Percentiles rank a stretch among this genome's conserved stretches.
Evolutionary conservation across 1,140 invertebrate species (phyloP).

Genomic region (Macrosteles quadrilineatus): DNA sequence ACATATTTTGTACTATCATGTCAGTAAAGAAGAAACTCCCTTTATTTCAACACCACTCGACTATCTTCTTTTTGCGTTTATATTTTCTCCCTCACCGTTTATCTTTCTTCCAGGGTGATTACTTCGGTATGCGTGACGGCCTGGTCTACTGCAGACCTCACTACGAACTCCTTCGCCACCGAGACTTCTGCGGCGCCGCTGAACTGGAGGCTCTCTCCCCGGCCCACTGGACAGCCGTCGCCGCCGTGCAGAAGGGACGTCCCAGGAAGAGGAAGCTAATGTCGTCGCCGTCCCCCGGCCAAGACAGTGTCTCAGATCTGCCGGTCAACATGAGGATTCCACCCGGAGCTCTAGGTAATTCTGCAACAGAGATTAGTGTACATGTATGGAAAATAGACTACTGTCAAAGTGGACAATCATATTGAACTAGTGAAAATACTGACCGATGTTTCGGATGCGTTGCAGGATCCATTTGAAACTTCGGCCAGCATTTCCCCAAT

Average conservation of each 20-base stretch:
- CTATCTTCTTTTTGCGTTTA: too few relatives aligned
- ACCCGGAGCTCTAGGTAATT: slow-evolving; percentile 63
- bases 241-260: slow-evolving; percentile 72
- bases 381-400: too few relatives aligned
- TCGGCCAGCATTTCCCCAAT: too few relatives aligned
- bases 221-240: slow-evolving; percentile 55
- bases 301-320: slow-evolving; percentile 53
- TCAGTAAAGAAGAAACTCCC: too few relatives aligned
- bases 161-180: slow-evolving; percentile 60
- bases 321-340: slow-evolving; percentile 64
- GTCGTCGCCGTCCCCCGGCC: slow-evolving; percentile 52
- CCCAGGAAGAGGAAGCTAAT: slow-evolving; percentile 76
- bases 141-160: slow-evolving; percentile 59
- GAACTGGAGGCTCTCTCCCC: slow-evolving; percentile 56
- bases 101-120: slow-evolving; percentile 63
- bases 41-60: too few relatives aligned
- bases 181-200: slow-evolving; percentile 42
- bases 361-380: slow-evolving; percentile 48
- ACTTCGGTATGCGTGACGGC: slow-evolving; percentile 75
- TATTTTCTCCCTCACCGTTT: too few relatives aligned
- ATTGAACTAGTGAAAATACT: too few relatives aligned
- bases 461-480: too few relatives aligned
- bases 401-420: too few relatives aligned
- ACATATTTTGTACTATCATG: too few relatives aligned
- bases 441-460: too few relatives aligned